Evolutionary conservation across 1,140 invertebrate species (phyloP).

Genomic region (Ephestia elutella): DNA sequence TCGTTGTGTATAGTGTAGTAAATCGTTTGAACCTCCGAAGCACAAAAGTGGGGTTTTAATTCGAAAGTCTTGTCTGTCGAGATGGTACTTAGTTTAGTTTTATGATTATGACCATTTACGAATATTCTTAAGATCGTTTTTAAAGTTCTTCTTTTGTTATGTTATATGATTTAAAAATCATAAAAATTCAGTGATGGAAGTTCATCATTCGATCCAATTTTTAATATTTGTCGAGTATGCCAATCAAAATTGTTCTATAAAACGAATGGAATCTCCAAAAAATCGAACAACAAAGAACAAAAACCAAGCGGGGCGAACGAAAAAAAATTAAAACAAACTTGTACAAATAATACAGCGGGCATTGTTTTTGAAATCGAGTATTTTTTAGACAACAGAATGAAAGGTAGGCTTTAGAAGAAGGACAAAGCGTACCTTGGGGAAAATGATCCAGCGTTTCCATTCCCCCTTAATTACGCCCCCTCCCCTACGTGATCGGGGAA

Average conservation of each 20-base stretch:
- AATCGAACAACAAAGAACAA: background rate
- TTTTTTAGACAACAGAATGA: slow-evolving; percentile 2
- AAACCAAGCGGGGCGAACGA: background rate
- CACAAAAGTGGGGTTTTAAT: too few species aligned
- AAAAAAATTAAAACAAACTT: background rate
- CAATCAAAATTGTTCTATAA: background rate
- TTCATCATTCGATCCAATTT: too few species aligned
- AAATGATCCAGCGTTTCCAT: background rate
- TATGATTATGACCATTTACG: too few species aligned
- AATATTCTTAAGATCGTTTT: too few species aligned
- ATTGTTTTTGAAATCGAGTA: background rate
- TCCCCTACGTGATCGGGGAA: background rate
- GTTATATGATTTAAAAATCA: too few species aligned
- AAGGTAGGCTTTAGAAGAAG: slow-evolving; percentile 1
- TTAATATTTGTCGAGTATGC: too few species aligned
- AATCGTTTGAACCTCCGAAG: too few species aligned
- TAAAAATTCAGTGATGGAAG: too few species aligned
- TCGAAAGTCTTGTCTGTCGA: too few species aligned
- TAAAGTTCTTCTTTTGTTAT: too few species aligned
- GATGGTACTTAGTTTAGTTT: too few species aligned
- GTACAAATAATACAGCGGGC: background rate
- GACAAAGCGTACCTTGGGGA: background rate
- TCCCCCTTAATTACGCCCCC: background rate
- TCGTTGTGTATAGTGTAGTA: too few species aligned
- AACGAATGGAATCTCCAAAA: background rate